phyloP scores from a whole-genome alignment of 2,797 vertebrate genomes.

The Peromyscus melanophrys region DNA sequence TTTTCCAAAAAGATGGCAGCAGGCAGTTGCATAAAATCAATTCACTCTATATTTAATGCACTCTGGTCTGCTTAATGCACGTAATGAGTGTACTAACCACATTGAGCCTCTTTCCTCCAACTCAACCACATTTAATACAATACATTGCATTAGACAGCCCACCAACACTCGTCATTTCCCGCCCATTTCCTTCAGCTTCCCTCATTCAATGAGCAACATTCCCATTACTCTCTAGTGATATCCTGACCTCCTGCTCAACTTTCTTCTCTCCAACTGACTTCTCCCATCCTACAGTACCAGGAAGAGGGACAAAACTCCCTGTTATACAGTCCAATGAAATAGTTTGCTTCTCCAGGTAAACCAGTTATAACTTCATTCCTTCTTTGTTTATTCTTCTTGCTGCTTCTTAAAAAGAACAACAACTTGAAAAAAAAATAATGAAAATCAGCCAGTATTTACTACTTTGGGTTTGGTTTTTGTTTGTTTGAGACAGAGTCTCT shows the following conservation, averaged over 20 bases:
- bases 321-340: not conserved
- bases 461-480: not conserved
- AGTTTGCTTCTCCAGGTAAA: not conserved
- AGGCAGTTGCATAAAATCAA: slow-evolving; percentile 77
- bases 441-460: not conserved
- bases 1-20: slow-evolving; percentile 74
- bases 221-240: not conserved
- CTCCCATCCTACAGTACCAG: not conserved
- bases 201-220: slow-evolving; percentile 46
- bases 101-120: slow-evolving; percentile 42
- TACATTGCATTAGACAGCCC: slow-evolving; percentile 56
- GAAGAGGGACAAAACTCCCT: not conserved
- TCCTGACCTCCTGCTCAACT: slow-evolving; percentile 10
- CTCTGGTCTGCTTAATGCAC: slow-evolving; percentile 74
- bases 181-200: slow-evolving; percentile 69
- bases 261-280: slow-evolving; percentile 45
- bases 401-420: not conserved
- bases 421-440: not conserved
- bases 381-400: slow-evolving; percentile 10
- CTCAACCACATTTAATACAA: slow-evolving; percentile 60
- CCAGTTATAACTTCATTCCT: not conserved
- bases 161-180: slow-evolving; percentile 58
- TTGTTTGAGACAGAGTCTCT: not conserved
- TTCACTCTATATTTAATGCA: slow-evolving; percentile 72
- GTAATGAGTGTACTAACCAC: slow-evolving; percentile 71